Conservation (phyloP, 2,888 invertebrate species). For the Athalia rosae region DNA sequence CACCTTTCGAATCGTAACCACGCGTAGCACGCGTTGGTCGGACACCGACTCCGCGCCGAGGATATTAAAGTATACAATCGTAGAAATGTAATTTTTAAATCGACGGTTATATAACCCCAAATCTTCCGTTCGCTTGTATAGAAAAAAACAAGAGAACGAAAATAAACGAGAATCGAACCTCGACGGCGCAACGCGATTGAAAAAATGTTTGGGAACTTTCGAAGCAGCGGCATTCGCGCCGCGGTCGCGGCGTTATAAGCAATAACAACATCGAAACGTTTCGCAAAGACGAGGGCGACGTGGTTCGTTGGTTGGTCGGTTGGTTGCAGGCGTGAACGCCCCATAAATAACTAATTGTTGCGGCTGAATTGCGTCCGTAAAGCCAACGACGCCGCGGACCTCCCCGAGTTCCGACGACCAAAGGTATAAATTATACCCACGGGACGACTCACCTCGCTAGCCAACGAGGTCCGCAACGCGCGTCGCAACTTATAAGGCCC, state of each 20-base stretch:
- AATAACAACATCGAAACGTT: neutral
- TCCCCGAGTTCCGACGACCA: slow-evolving; percentile 58
- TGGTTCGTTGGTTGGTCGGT: neutral
- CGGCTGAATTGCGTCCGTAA: slow-evolving; percentile 54
- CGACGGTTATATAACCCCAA: no score
- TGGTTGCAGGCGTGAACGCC: slow-evolving; percentile 54
- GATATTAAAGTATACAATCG: slow-evolving; percentile 3
- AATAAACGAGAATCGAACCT: no score
- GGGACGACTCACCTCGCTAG: slow-evolving; percentile 31
- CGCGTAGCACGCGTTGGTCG: slow-evolving; percentile 36
- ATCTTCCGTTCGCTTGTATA: no score
- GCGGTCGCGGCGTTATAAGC: neutral
- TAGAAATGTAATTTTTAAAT: slow-evolving; percentile 4
- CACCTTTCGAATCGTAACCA: slow-evolving; percentile 17
- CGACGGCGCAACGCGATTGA: neutral
- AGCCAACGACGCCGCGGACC: slow-evolving; percentile 52
- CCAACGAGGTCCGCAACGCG: slow-evolving; percentile 12
- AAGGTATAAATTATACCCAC: slow-evolving; percentile 61
- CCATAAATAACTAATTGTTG: slow-evolving; percentile 63
- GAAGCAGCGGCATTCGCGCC: neutral
- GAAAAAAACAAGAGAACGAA: no score
- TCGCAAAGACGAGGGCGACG: no score
- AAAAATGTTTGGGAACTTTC: slow-evolving; percentile 16
- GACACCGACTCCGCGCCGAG: neutral
- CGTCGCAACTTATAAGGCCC: slow-evolving; percentile 31